Conservation (phyloP, 2,113 vertebrate genomes). For the Alouatta palliata region DNA sequence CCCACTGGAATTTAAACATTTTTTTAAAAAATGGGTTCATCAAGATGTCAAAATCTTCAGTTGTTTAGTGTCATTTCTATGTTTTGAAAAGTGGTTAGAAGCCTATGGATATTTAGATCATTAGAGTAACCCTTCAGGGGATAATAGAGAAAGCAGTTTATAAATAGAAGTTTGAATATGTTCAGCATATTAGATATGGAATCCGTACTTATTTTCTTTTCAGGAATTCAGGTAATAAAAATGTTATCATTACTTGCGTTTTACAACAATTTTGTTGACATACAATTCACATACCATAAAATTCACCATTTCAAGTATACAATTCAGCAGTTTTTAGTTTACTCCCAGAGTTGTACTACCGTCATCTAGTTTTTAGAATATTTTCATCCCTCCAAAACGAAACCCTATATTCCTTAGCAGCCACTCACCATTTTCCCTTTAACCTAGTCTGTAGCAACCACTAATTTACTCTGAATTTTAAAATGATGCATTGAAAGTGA, state of each 20-base stretch:
- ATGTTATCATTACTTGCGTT: not conserved
- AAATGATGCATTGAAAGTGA: conserved; percentile 15
- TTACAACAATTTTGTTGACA: not conserved
- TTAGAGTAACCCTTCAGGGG: not conserved
- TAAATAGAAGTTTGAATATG: not conserved
- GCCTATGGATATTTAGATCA: not conserved
- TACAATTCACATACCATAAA: not conserved
- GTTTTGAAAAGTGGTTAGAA: conserved; percentile 37
- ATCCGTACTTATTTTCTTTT: conserved; percentile 43
- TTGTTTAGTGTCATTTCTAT: conserved; percentile 35
- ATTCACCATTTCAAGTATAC: not conserved
- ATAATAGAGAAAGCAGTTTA: not conserved
- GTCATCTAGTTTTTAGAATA: conserved; percentile 9
- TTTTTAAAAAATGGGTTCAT: not conserved
- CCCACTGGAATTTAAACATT: conserved; percentile 40
- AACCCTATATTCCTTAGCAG: not conserved
- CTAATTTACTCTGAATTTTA: conserved; percentile 42
- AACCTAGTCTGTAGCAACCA: not conserved
- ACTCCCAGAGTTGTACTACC: not conserved
- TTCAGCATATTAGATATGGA: not conserved
- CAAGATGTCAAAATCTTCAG: not conserved
- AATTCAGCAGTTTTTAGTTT: not conserved
- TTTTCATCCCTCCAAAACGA: not conserved
- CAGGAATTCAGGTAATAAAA: conserved; percentile 34
- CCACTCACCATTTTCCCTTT: not conserved